These are phyloP conservation scores for Holocentrus rufus DNA, from an alignment of 2,797 vertebrate genomes.

Conservation along the genomic window DNA sequence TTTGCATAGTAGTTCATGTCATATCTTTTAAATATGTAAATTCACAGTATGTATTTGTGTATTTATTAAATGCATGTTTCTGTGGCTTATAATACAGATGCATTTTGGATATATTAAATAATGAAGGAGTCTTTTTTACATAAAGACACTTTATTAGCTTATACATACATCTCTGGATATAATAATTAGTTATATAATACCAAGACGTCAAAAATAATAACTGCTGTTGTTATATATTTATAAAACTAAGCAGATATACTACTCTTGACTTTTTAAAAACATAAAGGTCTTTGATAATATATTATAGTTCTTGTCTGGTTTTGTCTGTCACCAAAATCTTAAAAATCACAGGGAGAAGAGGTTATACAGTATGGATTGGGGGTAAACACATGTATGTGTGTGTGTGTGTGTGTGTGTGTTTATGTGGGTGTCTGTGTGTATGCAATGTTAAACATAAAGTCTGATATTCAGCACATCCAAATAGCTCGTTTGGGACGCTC, in stretches of 20 bases:
- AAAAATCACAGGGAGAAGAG: slow-evolving; percentile 72
- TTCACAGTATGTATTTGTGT: too few relatives aligned
- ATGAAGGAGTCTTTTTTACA: slow-evolving; percentile 59
- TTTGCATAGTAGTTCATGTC: too few relatives aligned
- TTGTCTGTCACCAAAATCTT: slow-evolving; percentile 73
- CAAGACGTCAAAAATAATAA: slow-evolving; percentile 83
- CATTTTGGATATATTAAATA: background rate
- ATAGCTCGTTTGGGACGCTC: slow-evolving; percentile 23
- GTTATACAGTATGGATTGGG: slow-evolving; percentile 69
- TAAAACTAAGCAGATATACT: slow-evolving; percentile 83
- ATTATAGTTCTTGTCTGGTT: slow-evolving; percentile 67
- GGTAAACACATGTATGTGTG: slow-evolving; percentile 28
- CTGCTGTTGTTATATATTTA: slow-evolving; percentile 76
- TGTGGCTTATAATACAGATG: background rate
- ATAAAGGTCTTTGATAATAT: slow-evolving; percentile 73
- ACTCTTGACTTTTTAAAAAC: slow-evolving; percentile 80
- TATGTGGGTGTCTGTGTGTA: slow-evolving; percentile 41
- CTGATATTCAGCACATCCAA: slow-evolving; percentile 33
- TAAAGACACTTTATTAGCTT: slow-evolving; percentile 82
- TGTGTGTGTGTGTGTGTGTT: slow-evolving; percentile 38
- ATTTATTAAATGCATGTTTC: background rate
- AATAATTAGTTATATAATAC: slow-evolving; percentile 77
- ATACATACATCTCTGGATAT: slow-evolving; percentile 81
- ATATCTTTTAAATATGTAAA: too few relatives aligned
- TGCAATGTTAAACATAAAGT: slow-evolving; percentile 14